Conservation (phyloP, 37 sponge, comb jelly and placozoan species). For the Chondrilla cf. caribensis region DNA sequence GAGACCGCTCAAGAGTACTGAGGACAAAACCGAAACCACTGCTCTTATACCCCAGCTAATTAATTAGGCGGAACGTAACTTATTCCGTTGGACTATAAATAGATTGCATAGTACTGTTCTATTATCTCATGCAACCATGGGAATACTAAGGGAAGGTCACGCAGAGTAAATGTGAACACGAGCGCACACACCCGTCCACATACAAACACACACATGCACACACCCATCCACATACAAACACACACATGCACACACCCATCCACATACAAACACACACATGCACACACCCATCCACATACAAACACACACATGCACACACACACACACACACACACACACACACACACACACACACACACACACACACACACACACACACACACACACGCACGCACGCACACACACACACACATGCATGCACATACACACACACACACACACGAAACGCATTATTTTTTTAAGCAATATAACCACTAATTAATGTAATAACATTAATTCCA, state of each 20-base stretch:
- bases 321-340: slow-evolving; percentile 15
- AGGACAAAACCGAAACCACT: too few species aligned
- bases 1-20: too few species aligned
- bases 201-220: not conserved
- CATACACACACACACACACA: not conserved
- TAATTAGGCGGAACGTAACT: too few species aligned
- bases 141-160: too few species aligned
- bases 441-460: too few species aligned
- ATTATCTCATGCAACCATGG: too few species aligned
- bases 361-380: slow-evolving; percentile 21
- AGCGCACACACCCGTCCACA: not conserved
- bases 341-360: slow-evolving; percentile 21
- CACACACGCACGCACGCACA: not conserved
- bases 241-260: not conserved
- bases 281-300: slow-evolving; percentile 4
- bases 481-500: too few species aligned
- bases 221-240: slow-evolving; percentile 9
- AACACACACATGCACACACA: not conserved
- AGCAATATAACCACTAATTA: too few species aligned
- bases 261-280: not conserved
- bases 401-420: not conserved
- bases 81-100: too few species aligned
- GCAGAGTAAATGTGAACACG: too few species aligned
- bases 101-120: too few species aligned
- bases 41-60: too few species aligned